phyloP scores from a whole-genome alignment of 2,888 invertebrate species.

The Pogonocherus hispidulus region DNA sequence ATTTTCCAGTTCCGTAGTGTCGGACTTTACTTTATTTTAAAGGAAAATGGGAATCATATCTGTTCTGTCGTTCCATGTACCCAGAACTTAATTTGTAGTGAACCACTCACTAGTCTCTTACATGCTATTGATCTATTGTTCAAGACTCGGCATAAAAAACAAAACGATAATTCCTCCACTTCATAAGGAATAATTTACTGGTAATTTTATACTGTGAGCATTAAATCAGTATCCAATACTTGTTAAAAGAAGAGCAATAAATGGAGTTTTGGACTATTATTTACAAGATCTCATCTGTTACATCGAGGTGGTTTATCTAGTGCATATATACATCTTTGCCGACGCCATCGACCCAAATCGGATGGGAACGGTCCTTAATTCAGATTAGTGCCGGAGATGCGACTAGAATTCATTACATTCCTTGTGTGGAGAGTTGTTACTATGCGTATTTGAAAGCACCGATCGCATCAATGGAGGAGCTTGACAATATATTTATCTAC shows the following conservation, averaged over 20 bases:
- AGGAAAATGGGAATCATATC: too few species aligned
- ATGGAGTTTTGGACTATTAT: slow-evolving; percentile 35
- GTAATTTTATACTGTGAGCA: slow-evolving; percentile 51
- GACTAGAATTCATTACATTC: slow-evolving; percentile 10
- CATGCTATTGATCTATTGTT: too few species aligned
- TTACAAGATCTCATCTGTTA: slow-evolving; percentile 46
- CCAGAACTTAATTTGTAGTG: too few species aligned
- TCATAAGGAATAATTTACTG: slow-evolving; percentile 33
- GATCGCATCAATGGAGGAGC: too few species aligned
- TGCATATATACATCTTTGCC: slow-evolving; percentile 42
- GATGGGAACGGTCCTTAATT: slow-evolving; percentile 42
- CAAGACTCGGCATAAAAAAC: background rate
- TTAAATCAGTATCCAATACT: too few species aligned
- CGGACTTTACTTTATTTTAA: too few species aligned
- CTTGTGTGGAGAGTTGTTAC: slow-evolving; percentile 4
- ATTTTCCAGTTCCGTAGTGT: too few species aligned
- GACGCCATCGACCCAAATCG: slow-evolving; percentile 43
- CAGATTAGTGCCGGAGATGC: slow-evolving; percentile 37
- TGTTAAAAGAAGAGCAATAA: too few species aligned
- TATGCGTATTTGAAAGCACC: background rate
- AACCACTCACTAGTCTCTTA: too few species aligned
- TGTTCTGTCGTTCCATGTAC: too few species aligned
- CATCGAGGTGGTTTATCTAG: too few species aligned
- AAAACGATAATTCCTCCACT: background rate
- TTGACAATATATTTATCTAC: too few species aligned